Evolutionary conservation across 2,888 invertebrate genomes (phyloP).

Genomic region (Limnephilus marmoratus): DNA sequence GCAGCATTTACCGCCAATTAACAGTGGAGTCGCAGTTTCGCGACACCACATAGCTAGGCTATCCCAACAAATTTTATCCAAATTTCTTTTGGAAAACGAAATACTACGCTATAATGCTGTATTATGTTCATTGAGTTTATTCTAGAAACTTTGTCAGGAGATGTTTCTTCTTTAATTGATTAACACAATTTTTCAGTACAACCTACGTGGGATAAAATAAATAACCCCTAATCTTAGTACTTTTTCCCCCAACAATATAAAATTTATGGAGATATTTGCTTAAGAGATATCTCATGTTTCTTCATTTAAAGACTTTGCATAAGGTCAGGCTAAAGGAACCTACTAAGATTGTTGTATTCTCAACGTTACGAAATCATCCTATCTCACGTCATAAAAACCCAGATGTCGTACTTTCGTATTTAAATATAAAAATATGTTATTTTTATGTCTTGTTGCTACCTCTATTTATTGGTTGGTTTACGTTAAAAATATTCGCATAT

Average conservation of each 20-base stretch:
- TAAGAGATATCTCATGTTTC: background rate
- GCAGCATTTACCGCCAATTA: no score
- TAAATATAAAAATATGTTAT: background rate
- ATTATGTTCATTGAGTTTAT: background rate
- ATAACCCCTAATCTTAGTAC: background rate
- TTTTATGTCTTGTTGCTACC: background rate
- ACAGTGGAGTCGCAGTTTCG: no score
- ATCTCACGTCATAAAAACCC: background rate
- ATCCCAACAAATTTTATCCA: no score
- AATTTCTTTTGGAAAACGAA: no score
- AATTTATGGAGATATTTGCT: background rate
- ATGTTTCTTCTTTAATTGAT: background rate
- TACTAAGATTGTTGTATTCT: background rate
- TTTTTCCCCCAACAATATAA: background rate
- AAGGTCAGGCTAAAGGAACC: background rate
- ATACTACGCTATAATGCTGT: no score
- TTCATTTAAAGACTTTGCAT: background rate
- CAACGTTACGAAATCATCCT: background rate
- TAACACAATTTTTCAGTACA: background rate
- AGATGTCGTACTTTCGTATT: background rate
- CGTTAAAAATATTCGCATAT: slow-evolving; percentile 2
- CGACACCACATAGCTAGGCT: no score
- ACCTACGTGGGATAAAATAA: background rate
- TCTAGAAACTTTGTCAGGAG: background rate
- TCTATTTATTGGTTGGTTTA: background rate